Evolutionary conservation across 2,113 vertebrate species (phyloP), one percentile per base, ranked within the genome.

Genomic region (Psettodes erumei): DNA sequence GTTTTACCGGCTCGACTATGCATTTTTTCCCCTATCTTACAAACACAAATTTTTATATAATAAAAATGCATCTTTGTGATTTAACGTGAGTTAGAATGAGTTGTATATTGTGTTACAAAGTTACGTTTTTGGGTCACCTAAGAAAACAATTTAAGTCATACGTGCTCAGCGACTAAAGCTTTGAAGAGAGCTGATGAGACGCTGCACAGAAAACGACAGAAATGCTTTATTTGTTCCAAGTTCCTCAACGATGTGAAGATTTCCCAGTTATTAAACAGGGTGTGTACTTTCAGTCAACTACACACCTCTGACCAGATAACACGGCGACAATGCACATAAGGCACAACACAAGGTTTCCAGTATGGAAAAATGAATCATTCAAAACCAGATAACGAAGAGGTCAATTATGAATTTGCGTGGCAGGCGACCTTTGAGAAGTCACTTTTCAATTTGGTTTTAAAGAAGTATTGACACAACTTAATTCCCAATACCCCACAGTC

Each of bases 301-400:
- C n/a, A 47, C 7, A n/a, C 23, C 1, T 61, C 45, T 37, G n/a
- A 45, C 3, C 18, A 33, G 9, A 40, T 15, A 1, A 4, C 2
- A 66, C 56, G 76, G 37, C 40, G 27, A 51, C 50, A 43, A 86
- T 87, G 84, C 90, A 86, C 75, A 71, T 74, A 79, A 88, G 37
- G 81, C 84, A 86, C 67, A 87, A 78, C 47, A 79, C 0, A 42
- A 48, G 47, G 53, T 86, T 90, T 92, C 88, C 87, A 90, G 27
- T 91, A 83, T 91, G 88, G 87, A 93, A 91, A n/a, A 88, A 87
- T 77, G 76, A 68, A 30, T 7, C 8, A 43, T 30, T 33, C 7
- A n/a, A 43, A 11, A 64, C n/a, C 55, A 18, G 7, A 74, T 1
- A 37, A n/a, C 13, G 11, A 47, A n/a, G n/a, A 60, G 16, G 4